These are phyloP conservation scores for Leptinotarsa haldemani DNA, from an alignment of 2,888 invertebrate genomes.

Conservation along the genomic window DNA sequence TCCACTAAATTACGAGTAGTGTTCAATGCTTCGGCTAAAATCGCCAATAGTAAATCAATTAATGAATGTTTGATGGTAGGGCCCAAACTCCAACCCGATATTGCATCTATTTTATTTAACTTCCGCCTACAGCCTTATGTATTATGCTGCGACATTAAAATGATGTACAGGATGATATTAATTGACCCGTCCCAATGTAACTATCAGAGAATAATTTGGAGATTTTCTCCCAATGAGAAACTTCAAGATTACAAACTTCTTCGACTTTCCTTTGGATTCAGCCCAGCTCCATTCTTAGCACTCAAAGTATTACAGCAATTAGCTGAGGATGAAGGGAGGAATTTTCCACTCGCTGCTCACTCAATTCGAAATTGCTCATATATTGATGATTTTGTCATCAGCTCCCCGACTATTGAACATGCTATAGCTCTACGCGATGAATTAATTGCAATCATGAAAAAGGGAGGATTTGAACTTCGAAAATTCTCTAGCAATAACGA, in stretches of 20 bases:
- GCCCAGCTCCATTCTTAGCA: background rate
- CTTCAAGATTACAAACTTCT: background rate
- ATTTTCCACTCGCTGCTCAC: background rate
- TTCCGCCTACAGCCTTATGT: background rate
- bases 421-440: background rate
- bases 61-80: background rate
- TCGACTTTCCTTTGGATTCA: background rate
- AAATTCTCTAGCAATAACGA: background rate
- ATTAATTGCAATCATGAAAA: background rate
- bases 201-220: background rate
- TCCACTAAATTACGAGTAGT: background rate
- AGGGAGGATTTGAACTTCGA: background rate
- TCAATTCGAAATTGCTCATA: background rate
- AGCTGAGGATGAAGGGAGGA: background rate
- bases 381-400: no score
- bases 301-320: background rate
- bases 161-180: no score
- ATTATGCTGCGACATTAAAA: background rate
- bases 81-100: background rate
- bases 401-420: background rate
- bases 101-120: background rate
- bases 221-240: background rate
- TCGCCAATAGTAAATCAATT: background rate
- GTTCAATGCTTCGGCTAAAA: background rate
- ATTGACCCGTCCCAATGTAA: background rate